These are phyloP conservation scores for Nesospiza acunhae DNA, from an alignment of 2,113 vertebrate genomes.

Conservation along the genomic window DNA sequence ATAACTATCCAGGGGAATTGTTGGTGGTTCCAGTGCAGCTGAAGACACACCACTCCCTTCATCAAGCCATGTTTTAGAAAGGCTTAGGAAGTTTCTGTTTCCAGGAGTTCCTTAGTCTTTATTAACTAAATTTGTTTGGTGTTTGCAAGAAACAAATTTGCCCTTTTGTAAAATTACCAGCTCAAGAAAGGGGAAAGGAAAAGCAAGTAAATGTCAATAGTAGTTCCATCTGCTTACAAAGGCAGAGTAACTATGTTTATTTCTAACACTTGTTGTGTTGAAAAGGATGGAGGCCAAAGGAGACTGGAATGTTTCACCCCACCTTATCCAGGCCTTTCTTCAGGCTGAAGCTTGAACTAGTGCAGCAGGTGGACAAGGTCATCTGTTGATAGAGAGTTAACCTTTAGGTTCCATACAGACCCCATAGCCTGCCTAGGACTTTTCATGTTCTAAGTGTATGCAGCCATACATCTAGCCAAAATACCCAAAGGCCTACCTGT, in stretches of 20 bases:
- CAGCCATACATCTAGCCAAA: not conserved
- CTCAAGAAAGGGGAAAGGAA: not conserved
- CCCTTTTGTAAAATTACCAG: not conserved
- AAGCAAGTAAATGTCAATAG: not conserved
- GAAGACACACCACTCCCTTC: rapidly evolving
- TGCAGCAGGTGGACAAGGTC: not conserved
- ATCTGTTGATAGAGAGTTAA: not conserved
- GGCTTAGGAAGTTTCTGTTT: not conserved
- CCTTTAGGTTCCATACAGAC: not conserved
- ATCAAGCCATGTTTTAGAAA: not conserved
- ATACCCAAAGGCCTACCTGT: not conserved
- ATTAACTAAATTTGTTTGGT: not conserved
- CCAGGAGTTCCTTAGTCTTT: not conserved
- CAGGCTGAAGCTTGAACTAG: not conserved
- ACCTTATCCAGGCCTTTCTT: not conserved
- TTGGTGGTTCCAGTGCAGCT: not conserved
- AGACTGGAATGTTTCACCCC: not conserved
- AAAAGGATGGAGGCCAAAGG: not conserved
- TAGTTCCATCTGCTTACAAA: not conserved
- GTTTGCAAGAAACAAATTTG: not conserved
- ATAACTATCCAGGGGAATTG: not conserved
- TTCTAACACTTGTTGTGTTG: not conserved
- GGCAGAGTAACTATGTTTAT: not conserved
- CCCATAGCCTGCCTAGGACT: not conserved
- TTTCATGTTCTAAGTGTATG: not conserved